phyloP scores from a whole-genome alignment of 2,797 vertebrate genomes.

The Thunnus albacares region DNA sequence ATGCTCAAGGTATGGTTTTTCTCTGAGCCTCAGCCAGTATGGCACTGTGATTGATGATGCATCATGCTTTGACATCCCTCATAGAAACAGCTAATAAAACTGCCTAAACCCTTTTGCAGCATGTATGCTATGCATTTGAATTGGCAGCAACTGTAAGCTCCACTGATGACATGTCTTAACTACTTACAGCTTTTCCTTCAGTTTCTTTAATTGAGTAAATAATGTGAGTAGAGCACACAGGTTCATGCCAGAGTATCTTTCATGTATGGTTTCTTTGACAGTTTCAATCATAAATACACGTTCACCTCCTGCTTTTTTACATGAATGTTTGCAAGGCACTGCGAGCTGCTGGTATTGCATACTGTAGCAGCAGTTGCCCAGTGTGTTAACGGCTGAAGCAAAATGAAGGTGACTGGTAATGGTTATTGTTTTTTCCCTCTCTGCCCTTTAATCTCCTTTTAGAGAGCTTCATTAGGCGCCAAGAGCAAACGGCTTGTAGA shows the following conservation, averaged over 20 bases:
- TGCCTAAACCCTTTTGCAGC: constrained; percentile 44
- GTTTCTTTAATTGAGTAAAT: constrained; percentile 33
- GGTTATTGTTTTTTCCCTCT: constrained; percentile 84
- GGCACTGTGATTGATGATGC: constrained; percentile 63
- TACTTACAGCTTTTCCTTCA: constrained; percentile 2
- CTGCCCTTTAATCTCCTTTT: constrained; percentile 85
- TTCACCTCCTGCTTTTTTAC: constrained; percentile 38
- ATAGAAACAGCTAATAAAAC: constrained; percentile 65
- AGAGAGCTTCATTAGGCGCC: constrained; percentile 83
- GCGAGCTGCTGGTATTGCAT: constrained; percentile 47
- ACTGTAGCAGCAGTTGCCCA: constrained; percentile 58
- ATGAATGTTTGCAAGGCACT: constrained; percentile 39
- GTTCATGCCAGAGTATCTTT: constrained; percentile 15
- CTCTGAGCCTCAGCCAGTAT: constrained; percentile 34
- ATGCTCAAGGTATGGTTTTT: constrained; percentile 42
- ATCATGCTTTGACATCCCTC: constrained; percentile 46
- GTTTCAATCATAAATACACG: constrained; percentile 43
- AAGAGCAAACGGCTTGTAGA: constrained; percentile 79
- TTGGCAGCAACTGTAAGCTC: constrained; percentile 15
- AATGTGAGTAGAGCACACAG: not conserved
- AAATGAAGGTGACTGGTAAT: constrained; percentile 85
- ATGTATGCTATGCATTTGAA: constrained; percentile 53
- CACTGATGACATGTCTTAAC: constrained; percentile 21
- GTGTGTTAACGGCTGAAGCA: constrained; percentile 71
- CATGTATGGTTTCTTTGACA: constrained; percentile 46